Evolutionary conservation across 1,140 invertebrate genomes (phyloP).

Genomic region (Drosophila nikananu): DNA sequence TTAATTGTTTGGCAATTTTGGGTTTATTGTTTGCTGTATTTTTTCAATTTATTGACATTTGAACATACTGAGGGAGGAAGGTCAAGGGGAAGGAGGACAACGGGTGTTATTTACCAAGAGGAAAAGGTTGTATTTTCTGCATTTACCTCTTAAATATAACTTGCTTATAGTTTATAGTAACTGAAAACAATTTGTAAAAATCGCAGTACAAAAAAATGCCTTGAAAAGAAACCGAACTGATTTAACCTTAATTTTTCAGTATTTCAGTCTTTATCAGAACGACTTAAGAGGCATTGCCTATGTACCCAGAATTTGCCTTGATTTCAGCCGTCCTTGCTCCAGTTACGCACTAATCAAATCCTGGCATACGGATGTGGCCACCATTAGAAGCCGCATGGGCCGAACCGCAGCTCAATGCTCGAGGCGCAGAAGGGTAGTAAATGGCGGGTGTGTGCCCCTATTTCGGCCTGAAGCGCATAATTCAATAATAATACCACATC

Average conservation of each 20-base stretch:
- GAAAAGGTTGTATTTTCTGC: background rate
- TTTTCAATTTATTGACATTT: conserved; percentile 54
- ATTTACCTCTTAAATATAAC: background rate
- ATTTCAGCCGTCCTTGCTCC: conserved; percentile 14
- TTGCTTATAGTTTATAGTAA: background rate
- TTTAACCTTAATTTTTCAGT: too few relatives aligned
- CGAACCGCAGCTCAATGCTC: conserved; percentile 16
- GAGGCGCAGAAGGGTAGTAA: conserved; percentile 12
- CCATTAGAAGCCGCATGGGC: conserved; percentile 33
- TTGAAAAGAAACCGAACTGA: too few relatives aligned
- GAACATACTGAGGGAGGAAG: background rate
- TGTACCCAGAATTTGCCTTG: background rate
- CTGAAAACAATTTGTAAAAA: background rate
- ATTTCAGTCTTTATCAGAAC: background rate
- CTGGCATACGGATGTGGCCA: conserved; percentile 31
- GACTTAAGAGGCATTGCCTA: background rate
- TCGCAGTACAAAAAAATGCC: background rate
- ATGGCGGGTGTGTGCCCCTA: conserved; percentile 12
- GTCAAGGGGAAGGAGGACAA: background rate
- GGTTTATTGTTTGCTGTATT: conserved; percentile 37
- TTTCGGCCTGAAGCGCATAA: conserved; percentile 57
- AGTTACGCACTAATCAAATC: conserved; percentile 47
- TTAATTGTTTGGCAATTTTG: conserved; percentile 52
- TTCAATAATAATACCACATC: conserved; percentile 75
- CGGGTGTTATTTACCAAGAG: too few relatives aligned